Conservation (phyloP, 2,888 invertebrate species). For the Erebia aethiops region DNA sequence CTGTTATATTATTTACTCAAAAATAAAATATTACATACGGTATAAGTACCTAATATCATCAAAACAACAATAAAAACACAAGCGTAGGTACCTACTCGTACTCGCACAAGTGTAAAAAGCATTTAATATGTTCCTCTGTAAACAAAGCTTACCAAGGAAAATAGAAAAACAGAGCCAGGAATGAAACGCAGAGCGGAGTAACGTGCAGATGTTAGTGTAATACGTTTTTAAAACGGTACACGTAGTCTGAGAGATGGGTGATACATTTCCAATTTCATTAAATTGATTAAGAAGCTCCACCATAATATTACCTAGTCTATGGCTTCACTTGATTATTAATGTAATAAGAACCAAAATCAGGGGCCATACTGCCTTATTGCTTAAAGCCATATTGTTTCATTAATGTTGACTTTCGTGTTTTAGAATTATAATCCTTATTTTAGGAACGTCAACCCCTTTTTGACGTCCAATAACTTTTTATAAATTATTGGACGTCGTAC, state of each 20-base stretch:
- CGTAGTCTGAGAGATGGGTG: constrained; percentile 2
- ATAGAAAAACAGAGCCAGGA: constrained; percentile 11
- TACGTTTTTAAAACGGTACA: constrained; percentile 27
- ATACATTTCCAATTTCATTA: background rate
- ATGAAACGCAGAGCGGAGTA: background rate
- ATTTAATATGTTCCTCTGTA: constrained; percentile 21
- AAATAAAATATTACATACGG: background rate
- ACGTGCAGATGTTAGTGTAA: constrained; percentile 25
- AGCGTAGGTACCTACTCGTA: background rate
- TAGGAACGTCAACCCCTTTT: too few relatives aligned
- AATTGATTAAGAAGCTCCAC: background rate
- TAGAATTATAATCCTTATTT: too few relatives aligned
- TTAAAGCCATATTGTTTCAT: too few relatives aligned
- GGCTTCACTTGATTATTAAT: too few relatives aligned
- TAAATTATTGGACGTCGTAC: too few relatives aligned
- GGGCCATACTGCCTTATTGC: too few relatives aligned
- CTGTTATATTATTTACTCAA: background rate
- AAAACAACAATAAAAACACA: background rate
- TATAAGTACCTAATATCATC: background rate
- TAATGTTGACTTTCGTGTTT: too few relatives aligned
- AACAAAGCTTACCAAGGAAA: constrained; percentile 16
- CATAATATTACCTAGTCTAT: background rate
- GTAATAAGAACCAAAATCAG: too few relatives aligned
- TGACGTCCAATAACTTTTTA: too few relatives aligned
- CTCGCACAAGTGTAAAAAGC: background rate